Base-by-base conservation (phyloP, 2,797 vertebrate species). In the Syngnathus rostellatus region DNA sequence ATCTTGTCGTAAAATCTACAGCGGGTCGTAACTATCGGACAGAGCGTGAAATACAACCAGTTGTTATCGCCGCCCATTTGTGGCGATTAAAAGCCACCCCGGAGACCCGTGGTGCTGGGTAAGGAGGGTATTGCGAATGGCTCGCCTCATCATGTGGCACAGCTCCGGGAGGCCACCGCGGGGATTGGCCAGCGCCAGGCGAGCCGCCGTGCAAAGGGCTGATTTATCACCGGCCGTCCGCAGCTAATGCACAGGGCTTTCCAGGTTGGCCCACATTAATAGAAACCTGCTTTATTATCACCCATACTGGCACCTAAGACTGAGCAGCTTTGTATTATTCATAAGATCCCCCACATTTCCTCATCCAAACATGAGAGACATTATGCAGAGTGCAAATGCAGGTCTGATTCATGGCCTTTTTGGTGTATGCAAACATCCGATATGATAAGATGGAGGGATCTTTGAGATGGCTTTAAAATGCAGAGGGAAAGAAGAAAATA, bases 371-470 rank as follows among this genome's bases (percentile, higher is more conserved):
- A 85, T 43, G 63, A 91, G 90, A 91, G 91, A 90, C 92, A 94
- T 93, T 93, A 93, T 92, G 89, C 87, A 91, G 91, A 93, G 93
- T 90, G 91, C 91, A 94, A 92, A 93, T 91, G 90, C 87, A 85
- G 87, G 85, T 91, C 89, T 90, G 91, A 93, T 94, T 92, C 91
- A 91, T 86, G 89, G 90, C 40, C 53, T 66, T 89, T 90, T 87
- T 87, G 88, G 90, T 89, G 86, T 90, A 89, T 84, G 88, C 82
- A 86, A 87, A 92, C 89, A 89, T 72, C 91, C 90, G 81, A 72
- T 86, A 90, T 85, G 89, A 65, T 80, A 79, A 83, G 76, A 83
- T 72, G 70, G 76, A 83, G 66, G 76, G 75, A 81, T 77, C 66
- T 70, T 76, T 77, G 69, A 72, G 75, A 75, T 19, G 16, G 68